Base-by-base conservation (phyloP, 2,113 vertebrate species). In the Vanacampus margaritifer region DNA sequence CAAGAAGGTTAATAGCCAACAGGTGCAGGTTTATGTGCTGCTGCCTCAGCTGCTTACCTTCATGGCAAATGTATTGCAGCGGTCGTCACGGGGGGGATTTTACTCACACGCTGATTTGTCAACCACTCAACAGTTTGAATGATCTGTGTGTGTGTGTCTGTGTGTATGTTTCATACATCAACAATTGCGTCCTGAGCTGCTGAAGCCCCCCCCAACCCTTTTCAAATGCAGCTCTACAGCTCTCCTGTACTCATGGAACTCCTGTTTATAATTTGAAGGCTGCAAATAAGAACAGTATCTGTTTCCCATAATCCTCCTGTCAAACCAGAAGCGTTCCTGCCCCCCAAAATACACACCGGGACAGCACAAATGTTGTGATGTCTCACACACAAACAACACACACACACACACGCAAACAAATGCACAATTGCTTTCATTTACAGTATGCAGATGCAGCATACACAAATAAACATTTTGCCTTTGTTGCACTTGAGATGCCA, bases 281-380 rank as follows among this genome's bases (percentile, higher is more conserved):
- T 90, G 92, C 94, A 96, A 98, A 98, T 98, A 96, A 97, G 93
- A 95, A 97, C n/a, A n/a, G 93, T 96, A 98, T 97, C 95, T 98
- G 96, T 95, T 98, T 97, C 92, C 93, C 93, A 98, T 98, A 95
- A 95, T 95, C 94, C 93, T 69, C 91, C 92, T 94, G 95, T 95
- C 95, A 95, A 94, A 93, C 93, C 94, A 90, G 93, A 91, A 95
- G 94, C 86, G 67, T 73, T 66, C 72, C 69, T 76, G 72, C 76
- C 79, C 67, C 72, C 78, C 63, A 69, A 71, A 17, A 45, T 72
- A 73, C 74, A 53, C 36, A 13, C n/a, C 19, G 32, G 48, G 28
- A 45, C 32, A 5, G 2, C 67, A 24, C 68, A 56, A 59, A 72
- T 66, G 58, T 57, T 57, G 14, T 3, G 24, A 32, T 32, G 26